These are phyloP conservation scores for Mesoclemmys tuberculata DNA, from an alignment of 2,113 vertebrate species.

Conservation along the genomic window DNA sequence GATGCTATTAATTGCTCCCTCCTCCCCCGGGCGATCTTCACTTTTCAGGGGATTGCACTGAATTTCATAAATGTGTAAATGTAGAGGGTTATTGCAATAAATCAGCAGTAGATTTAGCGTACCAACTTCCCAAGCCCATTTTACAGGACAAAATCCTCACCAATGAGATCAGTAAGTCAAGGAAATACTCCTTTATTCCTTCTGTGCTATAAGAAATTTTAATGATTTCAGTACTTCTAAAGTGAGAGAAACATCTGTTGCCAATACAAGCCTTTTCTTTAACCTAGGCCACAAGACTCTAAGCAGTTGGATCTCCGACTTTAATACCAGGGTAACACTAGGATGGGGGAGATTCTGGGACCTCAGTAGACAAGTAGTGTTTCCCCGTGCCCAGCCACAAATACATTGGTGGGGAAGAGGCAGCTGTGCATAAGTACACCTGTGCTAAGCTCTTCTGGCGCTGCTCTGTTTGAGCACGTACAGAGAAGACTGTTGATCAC, in stretches of 20 bases:
- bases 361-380: not conserved
- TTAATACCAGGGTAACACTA: not conserved
- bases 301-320: not conserved
- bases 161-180: not conserved
- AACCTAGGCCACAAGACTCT: not conserved
- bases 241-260: not conserved
- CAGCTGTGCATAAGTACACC: not conserved
- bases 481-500: not conserved
- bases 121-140: not conserved
- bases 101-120: not conserved
- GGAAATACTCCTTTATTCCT: not conserved
- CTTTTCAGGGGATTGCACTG: slow-evolving; percentile 3
- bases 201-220: not conserved
- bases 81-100: not conserved
- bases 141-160: not conserved
- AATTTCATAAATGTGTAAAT: not conserved
- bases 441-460: not conserved
- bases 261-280: not conserved
- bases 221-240: not conserved
- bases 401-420: not conserved
- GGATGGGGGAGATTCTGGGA: not conserved
- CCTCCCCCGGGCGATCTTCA: not conserved
- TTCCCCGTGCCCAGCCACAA: not conserved
- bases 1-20: not conserved
- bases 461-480: not conserved